Conservation (phyloP, 2,888 invertebrate genomes). For the Aelia acuminata region DNA sequence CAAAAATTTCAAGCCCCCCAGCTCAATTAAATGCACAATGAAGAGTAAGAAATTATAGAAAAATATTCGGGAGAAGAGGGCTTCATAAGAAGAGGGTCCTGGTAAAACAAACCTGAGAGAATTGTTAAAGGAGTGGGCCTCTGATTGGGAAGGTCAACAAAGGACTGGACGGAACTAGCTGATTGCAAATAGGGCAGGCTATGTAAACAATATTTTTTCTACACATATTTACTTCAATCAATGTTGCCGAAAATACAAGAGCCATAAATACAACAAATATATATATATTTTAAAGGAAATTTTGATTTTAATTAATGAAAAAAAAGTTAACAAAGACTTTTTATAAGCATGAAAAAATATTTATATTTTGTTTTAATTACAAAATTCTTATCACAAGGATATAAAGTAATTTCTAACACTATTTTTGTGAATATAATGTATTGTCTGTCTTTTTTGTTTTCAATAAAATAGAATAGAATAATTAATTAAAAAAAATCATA, state of each 20-base stretch:
- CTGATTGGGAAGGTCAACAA: slow-evolving; percentile 61
- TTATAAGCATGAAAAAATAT: too few species aligned
- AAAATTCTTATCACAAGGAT: too few species aligned
- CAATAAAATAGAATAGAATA: too few species aligned
- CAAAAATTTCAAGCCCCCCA: not conserved
- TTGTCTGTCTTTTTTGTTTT: too few species aligned
- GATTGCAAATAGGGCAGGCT: slow-evolving; percentile 37
- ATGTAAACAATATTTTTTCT: slow-evolving; percentile 18
- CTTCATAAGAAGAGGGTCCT: not conserved
- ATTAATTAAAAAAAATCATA: too few species aligned
- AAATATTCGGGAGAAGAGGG: slow-evolving; percentile 51
- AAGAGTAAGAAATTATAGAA: slow-evolving; percentile 58
- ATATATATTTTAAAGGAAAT: too few species aligned
- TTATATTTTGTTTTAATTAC: too few species aligned
- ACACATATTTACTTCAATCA: not conserved
- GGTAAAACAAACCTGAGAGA: slow-evolving; percentile 49
- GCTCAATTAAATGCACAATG: not conserved
- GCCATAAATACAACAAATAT: not conserved
- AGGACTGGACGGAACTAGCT: slow-evolving; percentile 54
- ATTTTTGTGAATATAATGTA: too few species aligned
- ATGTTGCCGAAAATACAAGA: too few species aligned
- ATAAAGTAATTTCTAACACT: too few species aligned
- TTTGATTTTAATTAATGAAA: too few species aligned
- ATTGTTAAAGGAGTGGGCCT: slow-evolving; percentile 39
- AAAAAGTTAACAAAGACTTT: too few species aligned